Base-by-base conservation (phyloP, 2,113 vertebrate species). In the Percopsis transmontana region DNA sequence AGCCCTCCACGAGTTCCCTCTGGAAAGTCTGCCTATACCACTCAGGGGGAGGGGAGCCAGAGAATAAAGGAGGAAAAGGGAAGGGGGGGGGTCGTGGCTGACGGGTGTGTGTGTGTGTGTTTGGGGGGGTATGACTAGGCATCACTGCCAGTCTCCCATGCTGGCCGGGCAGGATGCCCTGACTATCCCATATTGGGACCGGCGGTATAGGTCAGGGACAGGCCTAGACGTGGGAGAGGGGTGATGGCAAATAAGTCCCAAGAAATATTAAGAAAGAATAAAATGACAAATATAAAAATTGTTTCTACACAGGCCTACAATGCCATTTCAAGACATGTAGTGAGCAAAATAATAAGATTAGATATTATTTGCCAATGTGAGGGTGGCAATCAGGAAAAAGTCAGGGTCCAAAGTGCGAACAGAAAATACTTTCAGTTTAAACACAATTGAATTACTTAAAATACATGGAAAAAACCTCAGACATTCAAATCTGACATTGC, bases 11-110 rank as follows among this genome's bases (percentile, higher is more conserved):
- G n/a, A n/a, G n/a, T 84, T 77, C 61, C 72, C 80, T 83, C 80
- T 88, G 80, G 74, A 88, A 83, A 89, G 62, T 76, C 82, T 66
- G 78, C 72, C 80, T 70, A 59, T 68, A 83, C 77, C 64, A 38
- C 74, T 63, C 39, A 66, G 41, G 66, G 65, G 78, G 59, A 57
- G 75, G 53, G 13, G 18, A 14, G 15, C 9, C 11, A 14, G 15
- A 5, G 12, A 16, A 45, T 1, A 45, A 45, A 45, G 58, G 23
- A 68, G 58, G 21, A 62, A 2, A 52, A 33, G 39, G 38, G 52
- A 57, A 40, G 52, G 40, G 58, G 2, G 55, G 54, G 51, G 62
- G 10, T n/a, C n/a, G 20, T 8, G 41, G 24, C 4, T n/a, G 58
- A 21, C 10, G 52, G 40, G n/a, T 2, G 18, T 16, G 33, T 8